A percentile compares a stretch with the other conserved stretches of the same genome.
phyloP scores from a whole-genome alignment of 2,113 vertebrate species.

The human region GRCh38 chr20:6532001-6532500 shows the following conservation, averaged over 20 bases:
- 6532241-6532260: background rate
- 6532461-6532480: background rate
- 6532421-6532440: background rate
- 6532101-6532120: background rate
- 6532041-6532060: background rate
- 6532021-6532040: background rate
- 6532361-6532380: background rate
- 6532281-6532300: background rate
- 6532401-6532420: background rate
- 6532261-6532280: background rate
- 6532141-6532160: background rate
- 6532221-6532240: background rate
- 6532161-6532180: background rate
- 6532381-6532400: background rate
- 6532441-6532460: background rate
- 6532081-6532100: background rate
- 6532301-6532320: background rate
- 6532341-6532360: background rate
- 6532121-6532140: background rate
- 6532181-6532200: background rate
- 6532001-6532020: background rate
- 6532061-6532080: background rate
- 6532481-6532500: slow-evolving; percentile 11
- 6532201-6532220: background rate
- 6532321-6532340: background rate